A percentile compares a stretch with the other conserved stretches of the same genome.
Evolutionary conservation across 2,797 vertebrate species (phyloP).

Genomic region (Sylvia borin): DNA sequence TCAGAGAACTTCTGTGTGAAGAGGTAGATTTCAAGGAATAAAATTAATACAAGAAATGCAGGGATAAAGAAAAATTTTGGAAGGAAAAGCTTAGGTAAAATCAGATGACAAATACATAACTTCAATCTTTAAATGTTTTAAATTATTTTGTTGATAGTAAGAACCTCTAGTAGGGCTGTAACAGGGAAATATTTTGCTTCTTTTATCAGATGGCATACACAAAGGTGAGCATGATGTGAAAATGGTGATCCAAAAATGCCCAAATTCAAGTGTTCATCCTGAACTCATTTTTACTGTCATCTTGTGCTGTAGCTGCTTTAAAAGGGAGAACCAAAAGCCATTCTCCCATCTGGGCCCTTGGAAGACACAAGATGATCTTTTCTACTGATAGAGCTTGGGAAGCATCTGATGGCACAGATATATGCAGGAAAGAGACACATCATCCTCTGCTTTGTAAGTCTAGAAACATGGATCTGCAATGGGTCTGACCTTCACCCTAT

Average conservation of each 20-base stretch:
- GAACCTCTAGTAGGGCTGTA: neutral
- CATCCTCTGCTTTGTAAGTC: neutral
- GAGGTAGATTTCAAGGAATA: neutral
- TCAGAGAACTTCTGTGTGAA: neutral
- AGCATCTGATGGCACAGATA: neutral
- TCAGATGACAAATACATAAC: neutral
- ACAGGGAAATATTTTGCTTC: neutral
- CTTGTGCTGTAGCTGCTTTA: neutral
- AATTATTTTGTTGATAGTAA: neutral
- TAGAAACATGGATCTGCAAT: neutral
- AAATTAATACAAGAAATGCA: neutral
- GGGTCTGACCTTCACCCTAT: neutral
- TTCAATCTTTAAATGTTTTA: neutral
- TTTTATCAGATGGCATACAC: neutral
- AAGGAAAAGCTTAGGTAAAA: neutral
- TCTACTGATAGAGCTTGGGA: neutral
- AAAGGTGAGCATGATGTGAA: neutral
- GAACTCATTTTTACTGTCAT: neutral
- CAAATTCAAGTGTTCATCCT: neutral
- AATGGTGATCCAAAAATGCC: neutral
- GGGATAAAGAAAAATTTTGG: neutral
- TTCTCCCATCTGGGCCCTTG: neutral
- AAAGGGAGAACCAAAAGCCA: neutral
- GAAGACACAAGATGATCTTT: neutral
- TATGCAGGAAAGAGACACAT: neutral